phyloP scores from a whole-genome alignment of 1,140 invertebrate species.

The Penaeus vannamei region DNA sequence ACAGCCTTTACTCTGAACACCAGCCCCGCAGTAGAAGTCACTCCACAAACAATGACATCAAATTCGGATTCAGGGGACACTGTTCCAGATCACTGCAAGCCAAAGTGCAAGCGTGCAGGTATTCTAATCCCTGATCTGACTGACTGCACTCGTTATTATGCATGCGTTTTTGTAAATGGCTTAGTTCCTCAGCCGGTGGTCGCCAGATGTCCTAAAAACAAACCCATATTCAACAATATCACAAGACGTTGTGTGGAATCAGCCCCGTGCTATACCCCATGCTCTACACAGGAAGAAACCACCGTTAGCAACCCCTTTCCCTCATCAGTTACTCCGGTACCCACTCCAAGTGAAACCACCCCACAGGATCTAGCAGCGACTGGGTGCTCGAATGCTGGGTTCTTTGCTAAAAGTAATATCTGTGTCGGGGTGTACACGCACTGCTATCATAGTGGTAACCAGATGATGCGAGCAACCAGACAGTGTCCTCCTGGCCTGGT shows the following conservation, averaged over 20 bases:
- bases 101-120: not conserved
- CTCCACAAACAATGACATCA: too few species aligned
- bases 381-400: slow-evolving; percentile 18
- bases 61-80: not conserved
- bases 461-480: slow-evolving; percentile 20
- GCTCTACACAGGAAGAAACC: too few species aligned
- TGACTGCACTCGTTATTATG: slow-evolving; percentile 35
- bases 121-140: slow-evolving; percentile 10
- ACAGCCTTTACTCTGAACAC: too few species aligned
- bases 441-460: slow-evolving; percentile 32
- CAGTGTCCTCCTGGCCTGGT: slow-evolving; percentile 43
- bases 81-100: not conserved
- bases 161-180: not conserved
- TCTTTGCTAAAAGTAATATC: slow-evolving; percentile 30
- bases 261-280: too few species aligned
- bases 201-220: slow-evolving; percentile 17
- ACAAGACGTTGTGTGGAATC: too few species aligned
- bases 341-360: not conserved
- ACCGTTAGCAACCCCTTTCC: too few species aligned
- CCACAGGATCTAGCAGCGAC: not conserved
- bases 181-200: not conserved
- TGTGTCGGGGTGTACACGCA: slow-evolving; percentile 29
- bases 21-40: too few species aligned
- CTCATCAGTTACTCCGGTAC: too few species aligned
- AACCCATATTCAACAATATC: slow-evolving; percentile 29